Percentiles rank a stretch among this genome's conserved stretches.
Evolutionary conservation across 1,140 invertebrate genomes (phyloP).

Genomic region (Yoshiicerus persimilis): DNA sequence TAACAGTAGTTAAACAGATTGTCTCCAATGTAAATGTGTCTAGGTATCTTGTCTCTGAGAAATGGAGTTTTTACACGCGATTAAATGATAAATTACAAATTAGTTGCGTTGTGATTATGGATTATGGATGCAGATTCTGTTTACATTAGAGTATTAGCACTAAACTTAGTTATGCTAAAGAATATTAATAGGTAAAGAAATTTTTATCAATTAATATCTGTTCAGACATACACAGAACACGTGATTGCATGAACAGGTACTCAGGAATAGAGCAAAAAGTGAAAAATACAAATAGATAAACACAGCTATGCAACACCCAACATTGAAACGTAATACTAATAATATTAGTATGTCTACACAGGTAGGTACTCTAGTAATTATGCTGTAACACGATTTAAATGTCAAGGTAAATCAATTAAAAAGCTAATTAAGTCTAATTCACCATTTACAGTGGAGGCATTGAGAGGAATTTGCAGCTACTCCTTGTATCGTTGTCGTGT

Average conservation of each 20-base stretch:
- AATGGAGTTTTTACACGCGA: not conserved
- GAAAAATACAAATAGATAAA: not conserved
- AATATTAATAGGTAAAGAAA: too few species aligned
- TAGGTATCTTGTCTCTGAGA: not conserved
- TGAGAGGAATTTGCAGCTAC: not conserved
- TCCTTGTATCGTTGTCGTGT: not conserved
- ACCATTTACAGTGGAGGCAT: not conserved
- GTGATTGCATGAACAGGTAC: not conserved
- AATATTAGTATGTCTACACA: not conserved
- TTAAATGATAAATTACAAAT: not conserved
- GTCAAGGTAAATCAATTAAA: slow-evolving; percentile 27
- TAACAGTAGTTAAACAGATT: not conserved
- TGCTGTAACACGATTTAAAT: not conserved
- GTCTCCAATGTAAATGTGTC: not conserved
- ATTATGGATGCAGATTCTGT: too few species aligned
- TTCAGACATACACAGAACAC: too few species aligned
- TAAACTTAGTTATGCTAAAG: too few species aligned
- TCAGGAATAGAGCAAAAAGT: not conserved
- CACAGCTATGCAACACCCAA: not conserved
- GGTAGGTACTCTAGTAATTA: not conserved
- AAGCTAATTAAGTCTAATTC: slow-evolving; percentile 25
- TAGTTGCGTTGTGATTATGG: too few species aligned
- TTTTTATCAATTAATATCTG: not conserved
- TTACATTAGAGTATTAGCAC: too few species aligned
- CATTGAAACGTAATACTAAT: not conserved